These are phyloP conservation scores for Periophthalmus modestus DNA, from an alignment of 2,113 vertebrate genomes.

Conservation along the genomic window DNA sequence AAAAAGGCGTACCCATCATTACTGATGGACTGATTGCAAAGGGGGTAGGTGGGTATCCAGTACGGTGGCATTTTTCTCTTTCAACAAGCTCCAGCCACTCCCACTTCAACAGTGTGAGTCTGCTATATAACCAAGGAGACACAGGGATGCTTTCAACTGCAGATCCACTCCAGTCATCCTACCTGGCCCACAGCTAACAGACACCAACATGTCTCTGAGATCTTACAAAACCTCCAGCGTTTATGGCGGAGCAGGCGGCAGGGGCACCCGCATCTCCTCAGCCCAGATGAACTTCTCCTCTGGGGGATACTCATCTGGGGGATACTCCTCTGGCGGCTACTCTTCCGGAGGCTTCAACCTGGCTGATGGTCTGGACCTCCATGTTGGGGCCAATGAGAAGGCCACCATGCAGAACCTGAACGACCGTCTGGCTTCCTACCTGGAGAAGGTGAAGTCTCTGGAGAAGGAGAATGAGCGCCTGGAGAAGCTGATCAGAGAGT, in stretches of 20 bases:
- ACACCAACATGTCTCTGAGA: slow-evolving; percentile 61
- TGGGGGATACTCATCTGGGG: background rate
- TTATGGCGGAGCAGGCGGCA: slow-evolving; percentile 69
- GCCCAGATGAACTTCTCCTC: slow-evolving; percentile 5
- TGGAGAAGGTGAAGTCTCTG: slow-evolving; percentile 73
- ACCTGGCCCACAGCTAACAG: slow-evolving; percentile 31
- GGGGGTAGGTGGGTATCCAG: slow-evolving; percentile 14
- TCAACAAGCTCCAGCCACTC: slow-evolving; percentile 32
- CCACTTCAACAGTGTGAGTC: slow-evolving; percentile 31
- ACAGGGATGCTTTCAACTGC: slow-evolving; percentile 48
- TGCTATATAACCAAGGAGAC: slow-evolving; percentile 54
- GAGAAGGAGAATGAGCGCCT: slow-evolving; percentile 67
- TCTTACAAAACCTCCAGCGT: slow-evolving; percentile 62
- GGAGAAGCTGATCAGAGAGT: slow-evolving; percentile 71
- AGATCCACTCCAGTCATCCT: slow-evolving; percentile 42
- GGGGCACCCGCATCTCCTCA: slow-evolving; percentile 59
- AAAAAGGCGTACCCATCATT: slow-evolving; percentile 19
- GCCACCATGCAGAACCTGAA: slow-evolving; percentile 79
- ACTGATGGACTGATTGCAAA: slow-evolving; percentile 43
- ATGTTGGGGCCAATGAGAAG: slow-evolving; percentile 68
- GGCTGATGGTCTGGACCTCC: slow-evolving; percentile 56
- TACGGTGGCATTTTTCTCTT: slow-evolving; percentile 48
- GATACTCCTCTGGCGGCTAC: background rate
- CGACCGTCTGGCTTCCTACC: slow-evolving; percentile 69
- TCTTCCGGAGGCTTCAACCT: slow-evolving; percentile 38